Evolutionary conservation across 2,113 vertebrate genomes (phyloP).

Genomic region (Anguilla japonica): DNA sequence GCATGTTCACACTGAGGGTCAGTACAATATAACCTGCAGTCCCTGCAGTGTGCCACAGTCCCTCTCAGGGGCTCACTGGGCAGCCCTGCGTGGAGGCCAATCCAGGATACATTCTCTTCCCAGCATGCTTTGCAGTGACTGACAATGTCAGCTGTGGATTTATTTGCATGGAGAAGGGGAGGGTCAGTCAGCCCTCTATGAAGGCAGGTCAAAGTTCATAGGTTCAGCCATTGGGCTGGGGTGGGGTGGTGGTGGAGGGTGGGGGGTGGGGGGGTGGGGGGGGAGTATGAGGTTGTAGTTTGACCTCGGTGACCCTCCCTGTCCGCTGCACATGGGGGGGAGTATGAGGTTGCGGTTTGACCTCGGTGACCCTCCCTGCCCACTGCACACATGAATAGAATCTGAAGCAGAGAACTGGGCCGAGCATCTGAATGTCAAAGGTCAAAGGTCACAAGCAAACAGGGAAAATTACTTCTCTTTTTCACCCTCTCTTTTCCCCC

Average conservation of each 20-base stretch:
- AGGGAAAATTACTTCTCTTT: neutral
- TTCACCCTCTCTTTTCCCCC: neutral
- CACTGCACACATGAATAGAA: neutral
- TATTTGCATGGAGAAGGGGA: neutral
- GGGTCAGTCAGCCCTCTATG: too few relatives aligned
- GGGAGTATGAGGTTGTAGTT: neutral
- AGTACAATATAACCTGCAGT: too few relatives aligned
- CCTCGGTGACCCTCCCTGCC: neutral
- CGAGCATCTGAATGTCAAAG: neutral
- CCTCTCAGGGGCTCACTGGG: too few relatives aligned
- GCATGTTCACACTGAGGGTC: too few relatives aligned
- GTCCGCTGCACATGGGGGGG: too few relatives aligned
- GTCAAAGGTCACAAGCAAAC: neutral
- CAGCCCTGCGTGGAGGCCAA: neutral
- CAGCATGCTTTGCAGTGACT: neutral
- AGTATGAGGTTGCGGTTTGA: neutral
- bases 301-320: neutral
- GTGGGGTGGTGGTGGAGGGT: too few relatives aligned
- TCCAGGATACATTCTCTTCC: neutral
- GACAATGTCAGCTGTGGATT: neutral
- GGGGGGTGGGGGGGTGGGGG: too few relatives aligned
- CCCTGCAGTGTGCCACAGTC: too few relatives aligned
- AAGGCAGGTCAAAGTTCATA: too few relatives aligned
- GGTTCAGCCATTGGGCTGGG: too few relatives aligned
- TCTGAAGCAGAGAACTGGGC: neutral